Evolutionary conservation across 2,888 invertebrate species (phyloP).

Genomic region (Blastobasis adustella): DNA sequence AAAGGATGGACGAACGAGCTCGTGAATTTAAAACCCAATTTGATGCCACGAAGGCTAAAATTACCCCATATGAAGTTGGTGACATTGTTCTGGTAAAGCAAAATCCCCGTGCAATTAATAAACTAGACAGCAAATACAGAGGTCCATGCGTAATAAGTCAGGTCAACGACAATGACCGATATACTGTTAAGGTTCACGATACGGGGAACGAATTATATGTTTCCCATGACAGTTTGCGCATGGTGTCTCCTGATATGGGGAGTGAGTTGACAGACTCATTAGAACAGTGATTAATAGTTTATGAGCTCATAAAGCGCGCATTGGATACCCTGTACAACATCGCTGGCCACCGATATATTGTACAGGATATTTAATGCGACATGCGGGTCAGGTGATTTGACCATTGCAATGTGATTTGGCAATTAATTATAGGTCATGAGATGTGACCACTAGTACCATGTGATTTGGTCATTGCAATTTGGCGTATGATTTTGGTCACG

Average conservation of each 20-base stretch:
- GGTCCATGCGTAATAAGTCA: constrained; percentile 10
- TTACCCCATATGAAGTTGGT: constrained; percentile 7
- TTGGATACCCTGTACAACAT: background rate
- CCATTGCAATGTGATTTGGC: too few relatives aligned
- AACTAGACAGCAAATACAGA: constrained; percentile 7
- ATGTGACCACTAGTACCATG: too few relatives aligned
- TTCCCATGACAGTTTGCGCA: background rate
- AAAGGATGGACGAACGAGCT: constrained; percentile 2
- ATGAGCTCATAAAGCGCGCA: background rate
- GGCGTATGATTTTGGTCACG: too few relatives aligned
- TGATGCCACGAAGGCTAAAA: constrained; percentile 9
- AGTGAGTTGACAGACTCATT: background rate
- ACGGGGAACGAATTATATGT: background rate
- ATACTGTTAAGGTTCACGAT: background rate
- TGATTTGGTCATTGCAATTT: too few relatives aligned
- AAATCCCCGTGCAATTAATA: constrained; percentile 5
- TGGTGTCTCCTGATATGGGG: too few relatives aligned
- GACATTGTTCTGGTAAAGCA: too few relatives aligned
- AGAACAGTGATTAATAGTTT: background rate
- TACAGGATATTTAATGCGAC: background rate
- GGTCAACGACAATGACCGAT: constrained; percentile 9
- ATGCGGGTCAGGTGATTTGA: background rate
- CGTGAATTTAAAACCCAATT: background rate
- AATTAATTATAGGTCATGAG: too few relatives aligned
- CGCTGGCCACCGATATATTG: background rate